phyloP scores from a whole-genome alignment of 2,797 vertebrate species.

The Chaunax sp. region DNA sequence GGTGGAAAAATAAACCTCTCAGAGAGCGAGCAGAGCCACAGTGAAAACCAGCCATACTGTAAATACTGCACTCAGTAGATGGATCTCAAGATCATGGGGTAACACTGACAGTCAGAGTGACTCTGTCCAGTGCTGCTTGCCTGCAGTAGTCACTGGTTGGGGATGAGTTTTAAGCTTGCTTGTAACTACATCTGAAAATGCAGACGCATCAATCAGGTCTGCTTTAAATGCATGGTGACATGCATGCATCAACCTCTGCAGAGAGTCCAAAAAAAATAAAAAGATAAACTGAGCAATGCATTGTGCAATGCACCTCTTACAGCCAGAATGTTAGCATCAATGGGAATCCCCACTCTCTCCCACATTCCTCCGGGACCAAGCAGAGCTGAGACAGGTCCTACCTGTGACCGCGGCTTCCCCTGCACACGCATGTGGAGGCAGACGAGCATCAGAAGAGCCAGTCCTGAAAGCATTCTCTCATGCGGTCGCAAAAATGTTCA shows the following conservation, averaged over 20 bases:
- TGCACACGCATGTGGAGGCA: slow-evolving; percentile 86
- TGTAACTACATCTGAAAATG: not conserved
- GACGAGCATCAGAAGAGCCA: slow-evolving; percentile 83
- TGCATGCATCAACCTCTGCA: not conserved
- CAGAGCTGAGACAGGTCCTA: slow-evolving; percentile 78
- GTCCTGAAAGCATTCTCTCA: slow-evolving; percentile 79
- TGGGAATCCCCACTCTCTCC: slow-evolving; percentile 28
- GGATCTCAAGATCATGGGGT: slow-evolving; percentile 49
- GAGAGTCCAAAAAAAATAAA: slow-evolving; percentile 17
- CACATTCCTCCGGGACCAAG: slow-evolving; percentile 51
- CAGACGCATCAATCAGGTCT: slow-evolving; percentile 11
- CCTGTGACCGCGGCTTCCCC: slow-evolving; percentile 90
- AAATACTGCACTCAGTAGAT: slow-evolving; percentile 62
- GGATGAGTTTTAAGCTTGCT: slow-evolving; percentile 8
- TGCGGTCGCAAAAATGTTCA: slow-evolving; percentile 51
- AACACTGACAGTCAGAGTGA: slow-evolving; percentile 23
- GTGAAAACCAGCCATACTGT: slow-evolving; percentile 66
- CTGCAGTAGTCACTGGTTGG: slow-evolving; percentile 4
- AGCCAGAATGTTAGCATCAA: slow-evolving; percentile 27
- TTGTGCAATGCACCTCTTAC: not conserved
- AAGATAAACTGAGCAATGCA: not conserved
- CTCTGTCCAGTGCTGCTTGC: slow-evolving; percentile 22
- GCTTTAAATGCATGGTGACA: not conserved
- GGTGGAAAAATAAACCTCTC: slow-evolving; percentile 72
- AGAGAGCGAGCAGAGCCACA: slow-evolving; percentile 49